Evolutionary conservation across 2,113 vertebrate species (phyloP).

Genomic region (Apaloderma vittatum): DNA sequence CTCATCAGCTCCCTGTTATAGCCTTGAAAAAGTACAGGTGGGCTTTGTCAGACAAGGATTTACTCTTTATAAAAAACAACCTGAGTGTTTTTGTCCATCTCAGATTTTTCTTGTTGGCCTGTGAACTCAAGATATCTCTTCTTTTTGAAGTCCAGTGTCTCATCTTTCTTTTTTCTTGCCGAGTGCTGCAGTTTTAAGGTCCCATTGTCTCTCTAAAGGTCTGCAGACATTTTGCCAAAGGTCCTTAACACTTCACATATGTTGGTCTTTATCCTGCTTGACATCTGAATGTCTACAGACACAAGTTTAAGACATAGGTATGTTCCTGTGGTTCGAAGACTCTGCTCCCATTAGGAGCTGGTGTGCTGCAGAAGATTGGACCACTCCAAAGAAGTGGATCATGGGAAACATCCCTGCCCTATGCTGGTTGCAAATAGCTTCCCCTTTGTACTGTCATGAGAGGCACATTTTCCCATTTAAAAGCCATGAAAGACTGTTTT

Average conservation of each 20-base stretch:
- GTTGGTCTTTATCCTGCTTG: background rate
- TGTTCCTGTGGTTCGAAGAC: accelerated
- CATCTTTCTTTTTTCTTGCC: background rate
- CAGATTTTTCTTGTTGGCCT: background rate
- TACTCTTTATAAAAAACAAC: conserved; percentile 18
- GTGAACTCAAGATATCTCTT: background rate
- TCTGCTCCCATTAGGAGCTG: background rate
- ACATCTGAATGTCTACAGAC: background rate
- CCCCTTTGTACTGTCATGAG: background rate
- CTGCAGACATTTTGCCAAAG: background rate
- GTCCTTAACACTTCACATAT: background rate
- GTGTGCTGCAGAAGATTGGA: too few species aligned
- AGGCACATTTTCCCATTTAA: background rate
- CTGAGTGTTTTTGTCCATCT: conserved; percentile 18
- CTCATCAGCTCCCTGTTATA: background rate
- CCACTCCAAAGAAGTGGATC: background rate
- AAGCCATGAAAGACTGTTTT: background rate
- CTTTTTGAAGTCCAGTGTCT: background rate
- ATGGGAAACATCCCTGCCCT: background rate
- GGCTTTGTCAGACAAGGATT: conserved; percentile 9
- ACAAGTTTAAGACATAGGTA: background rate
- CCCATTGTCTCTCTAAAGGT: background rate
- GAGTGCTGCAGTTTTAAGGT: background rate
- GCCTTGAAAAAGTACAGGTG: conserved; percentile 5
- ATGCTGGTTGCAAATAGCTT: background rate